A percentile compares a stretch with the other conserved stretches of the same genome.
phyloP scores from a whole-genome alignment of 2,888 invertebrate species.

The Julus scanicus region DNA sequence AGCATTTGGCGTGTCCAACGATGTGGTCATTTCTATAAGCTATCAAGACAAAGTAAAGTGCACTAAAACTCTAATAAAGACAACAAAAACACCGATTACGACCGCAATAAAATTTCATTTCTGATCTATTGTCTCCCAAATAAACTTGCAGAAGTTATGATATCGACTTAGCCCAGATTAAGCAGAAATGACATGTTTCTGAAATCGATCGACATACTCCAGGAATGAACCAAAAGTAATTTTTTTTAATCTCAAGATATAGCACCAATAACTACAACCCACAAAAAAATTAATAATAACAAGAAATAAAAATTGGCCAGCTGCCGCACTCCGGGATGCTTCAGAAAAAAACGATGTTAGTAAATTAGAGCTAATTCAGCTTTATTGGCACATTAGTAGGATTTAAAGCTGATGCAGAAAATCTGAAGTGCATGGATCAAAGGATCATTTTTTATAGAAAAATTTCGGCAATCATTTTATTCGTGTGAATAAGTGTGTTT shows the following conservation, averaged over 20 bases:
- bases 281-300: background rate
- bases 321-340: background rate
- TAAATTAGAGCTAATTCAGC: background rate
- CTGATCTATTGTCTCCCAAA: background rate
- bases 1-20: background rate
- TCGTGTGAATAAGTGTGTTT: too few relatives aligned
- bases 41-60: conserved; percentile 31
- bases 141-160: background rate
- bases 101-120: conserved; percentile 47
- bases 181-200: background rate
- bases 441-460: background rate
- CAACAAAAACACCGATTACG: background rate
- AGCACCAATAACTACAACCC: background rate
- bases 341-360: background rate
- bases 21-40: conserved; percentile 9
- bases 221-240: background rate
- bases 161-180: conserved; percentile 3
- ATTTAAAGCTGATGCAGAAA: background rate
- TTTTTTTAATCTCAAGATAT: background rate
- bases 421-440: background rate
- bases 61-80: conserved; percentile 1
- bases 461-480: too few relatives aligned
- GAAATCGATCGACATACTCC: background rate
- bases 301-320: background rate
- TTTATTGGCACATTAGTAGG: background rate